These are phyloP conservation scores for Bellardia pandia DNA, from an alignment of 2,888 invertebrate genomes.

Conservation along the genomic window DNA sequence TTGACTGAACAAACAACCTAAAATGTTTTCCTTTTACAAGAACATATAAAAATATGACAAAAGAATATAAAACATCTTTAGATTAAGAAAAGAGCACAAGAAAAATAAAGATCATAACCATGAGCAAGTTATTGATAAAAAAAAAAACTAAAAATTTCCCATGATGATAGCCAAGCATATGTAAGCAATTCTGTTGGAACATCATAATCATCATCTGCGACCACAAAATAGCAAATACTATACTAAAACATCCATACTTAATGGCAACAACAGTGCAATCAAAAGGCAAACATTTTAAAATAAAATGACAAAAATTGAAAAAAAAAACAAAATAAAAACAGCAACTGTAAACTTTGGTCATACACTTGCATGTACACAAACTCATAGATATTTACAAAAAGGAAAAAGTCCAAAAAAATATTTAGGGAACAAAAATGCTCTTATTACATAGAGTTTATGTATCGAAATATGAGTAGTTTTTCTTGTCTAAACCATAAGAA, in stretches of 20 bases:
- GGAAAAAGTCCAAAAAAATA: slow-evolving; percentile 16
- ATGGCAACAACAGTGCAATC: slow-evolving; percentile 60
- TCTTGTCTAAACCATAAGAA: slow-evolving; percentile 61
- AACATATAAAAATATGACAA: slow-evolving; percentile 40
- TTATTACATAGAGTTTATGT: slow-evolving; percentile 31
- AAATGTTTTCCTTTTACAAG: slow-evolving; percentile 38
- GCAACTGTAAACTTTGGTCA: slow-evolving; percentile 19
- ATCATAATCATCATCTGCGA: slow-evolving; percentile 48
- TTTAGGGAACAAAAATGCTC: background rate
- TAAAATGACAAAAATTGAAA: slow-evolving; percentile 23
- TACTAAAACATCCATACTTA: slow-evolving; percentile 37
- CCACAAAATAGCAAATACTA: slow-evolving; percentile 29
- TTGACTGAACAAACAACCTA: slow-evolving; percentile 38
- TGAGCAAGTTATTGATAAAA: slow-evolving; percentile 44
- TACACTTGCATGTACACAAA: slow-evolving; percentile 14
- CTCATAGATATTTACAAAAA: slow-evolving; percentile 9
- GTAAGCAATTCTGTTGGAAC: slow-evolving; percentile 25
- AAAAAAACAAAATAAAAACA: slow-evolving; percentile 17
- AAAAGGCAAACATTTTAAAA: slow-evolving; percentile 63
- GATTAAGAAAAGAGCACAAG: slow-evolving; percentile 22
- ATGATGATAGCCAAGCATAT: slow-evolving; percentile 13
- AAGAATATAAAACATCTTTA: slow-evolving; percentile 24
- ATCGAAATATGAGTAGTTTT: slow-evolving; percentile 59
- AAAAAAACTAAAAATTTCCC: background rate
- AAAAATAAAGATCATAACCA: slow-evolving; percentile 30